A percentile compares a stretch with the other conserved stretches of the same genome.
These are phyloP conservation scores for Laspeyria flexula DNA, from an alignment of 2,888 invertebrate genomes.

Conservation along the genomic window DNA sequence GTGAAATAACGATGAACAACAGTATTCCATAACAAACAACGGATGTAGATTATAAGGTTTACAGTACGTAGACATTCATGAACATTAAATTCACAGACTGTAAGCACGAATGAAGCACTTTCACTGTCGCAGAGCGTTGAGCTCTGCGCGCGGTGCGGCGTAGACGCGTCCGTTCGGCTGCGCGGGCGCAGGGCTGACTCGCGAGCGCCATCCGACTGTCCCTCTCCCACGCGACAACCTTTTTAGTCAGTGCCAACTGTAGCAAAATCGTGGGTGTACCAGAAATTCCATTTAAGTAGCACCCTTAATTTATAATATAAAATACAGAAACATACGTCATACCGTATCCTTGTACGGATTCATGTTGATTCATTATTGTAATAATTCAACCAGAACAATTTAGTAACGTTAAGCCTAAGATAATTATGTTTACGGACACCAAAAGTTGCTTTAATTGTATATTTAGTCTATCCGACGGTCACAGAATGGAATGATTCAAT, in stretches of 20 bases:
- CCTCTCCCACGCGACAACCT: constrained; percentile 67
- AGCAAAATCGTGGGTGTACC: constrained; percentile 72
- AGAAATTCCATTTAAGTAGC: constrained; percentile 75
- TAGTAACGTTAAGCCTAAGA: too few species aligned
- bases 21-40: constrained; percentile 24
- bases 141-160: constrained; percentile 32
- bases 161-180: constrained; percentile 67
- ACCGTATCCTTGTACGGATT: constrained; percentile 6
- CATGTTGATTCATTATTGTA: constrained; percentile 14
- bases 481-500: constrained; percentile 21
- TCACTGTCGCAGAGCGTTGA: constrained; percentile 64
- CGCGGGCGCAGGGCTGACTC: constrained; percentile 79
- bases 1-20: constrained; percentile 40
- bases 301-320: constrained; percentile 54
- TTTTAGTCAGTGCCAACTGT: constrained; percentile 63
- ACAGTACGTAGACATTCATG: constrained; percentile 24
- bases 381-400: neutral
- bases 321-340: constrained; percentile 24
- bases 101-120: constrained; percentile 64
- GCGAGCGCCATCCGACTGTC: constrained; percentile 54
- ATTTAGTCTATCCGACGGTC: neutral
- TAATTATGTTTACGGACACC: too few species aligned
- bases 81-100: constrained; percentile 44
- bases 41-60: constrained; percentile 26
- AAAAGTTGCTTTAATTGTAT: neutral